These are phyloP conservation scores for Corythaeola cristata DNA, from an alignment of 2,113 vertebrate species.

Conservation along the genomic window DNA sequence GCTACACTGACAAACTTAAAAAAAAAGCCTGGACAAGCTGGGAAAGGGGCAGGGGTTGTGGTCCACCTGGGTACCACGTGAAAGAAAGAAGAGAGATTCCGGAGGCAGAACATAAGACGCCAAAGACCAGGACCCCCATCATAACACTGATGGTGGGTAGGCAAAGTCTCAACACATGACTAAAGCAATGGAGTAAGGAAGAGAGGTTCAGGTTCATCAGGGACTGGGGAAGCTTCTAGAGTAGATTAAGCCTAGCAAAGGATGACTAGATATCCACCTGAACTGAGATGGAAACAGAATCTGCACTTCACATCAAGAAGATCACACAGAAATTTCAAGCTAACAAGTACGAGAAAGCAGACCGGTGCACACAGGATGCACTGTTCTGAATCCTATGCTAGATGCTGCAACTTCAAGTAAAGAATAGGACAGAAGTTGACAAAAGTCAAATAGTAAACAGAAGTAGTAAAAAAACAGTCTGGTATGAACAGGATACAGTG, in stretches of 20 bases:
- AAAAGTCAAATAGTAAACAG: not conserved
- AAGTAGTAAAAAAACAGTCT: not conserved
- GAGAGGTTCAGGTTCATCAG: not conserved
- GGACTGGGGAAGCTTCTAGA: not conserved
- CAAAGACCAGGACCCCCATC: not conserved
- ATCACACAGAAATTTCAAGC: not conserved
- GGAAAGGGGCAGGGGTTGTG: not conserved
- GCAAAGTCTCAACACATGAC: not conserved
- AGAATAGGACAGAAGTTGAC: not conserved
- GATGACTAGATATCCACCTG: not conserved
- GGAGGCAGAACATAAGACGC: not conserved
- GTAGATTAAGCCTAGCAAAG: not conserved
- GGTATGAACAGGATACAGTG: not conserved
- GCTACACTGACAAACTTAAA: not conserved
- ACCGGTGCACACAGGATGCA: not conserved
- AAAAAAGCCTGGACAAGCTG: not conserved
- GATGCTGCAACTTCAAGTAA: not conserved
- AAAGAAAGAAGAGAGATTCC: not conserved
- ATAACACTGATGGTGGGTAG: not conserved
- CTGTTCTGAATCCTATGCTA: not conserved
- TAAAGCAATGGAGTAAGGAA: not conserved
- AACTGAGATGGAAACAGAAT: not conserved
- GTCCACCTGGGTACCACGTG: not conserved
- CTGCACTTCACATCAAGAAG: not conserved
- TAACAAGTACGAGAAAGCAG: not conserved